Percentiles rank a stretch among this genome's conserved stretches.
Evolutionary conservation across 2,888 invertebrate genomes (phyloP).

Genomic region (Hydroisotoma schaefferi): DNA sequence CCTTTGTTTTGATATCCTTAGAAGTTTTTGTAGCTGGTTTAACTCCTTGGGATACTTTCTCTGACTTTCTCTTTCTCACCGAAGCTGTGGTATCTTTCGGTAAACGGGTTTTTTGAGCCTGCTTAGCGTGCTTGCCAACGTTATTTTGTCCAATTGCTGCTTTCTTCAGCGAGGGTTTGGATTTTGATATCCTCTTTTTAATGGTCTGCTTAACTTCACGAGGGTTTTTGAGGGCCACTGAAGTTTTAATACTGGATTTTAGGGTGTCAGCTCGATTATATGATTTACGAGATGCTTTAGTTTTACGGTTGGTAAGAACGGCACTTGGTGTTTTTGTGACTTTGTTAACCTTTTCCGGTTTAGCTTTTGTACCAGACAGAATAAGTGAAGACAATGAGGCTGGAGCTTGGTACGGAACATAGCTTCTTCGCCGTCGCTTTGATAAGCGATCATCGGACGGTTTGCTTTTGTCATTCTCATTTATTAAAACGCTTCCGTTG

Average conservation of each 20-base stretch:
- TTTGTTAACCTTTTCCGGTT: slow-evolving; percentile 12
- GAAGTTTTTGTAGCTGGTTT: background rate
- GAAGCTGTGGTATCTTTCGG: background rate
- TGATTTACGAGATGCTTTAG: no score
- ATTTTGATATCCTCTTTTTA: background rate
- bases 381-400: slow-evolving; percentile 10
- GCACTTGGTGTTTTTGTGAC: slow-evolving; percentile 6
- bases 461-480: background rate
- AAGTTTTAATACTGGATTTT: slow-evolving; percentile 6
- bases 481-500: background rate
- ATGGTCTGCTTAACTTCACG: background rate
- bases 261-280: slow-evolving; percentile 7
- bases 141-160: background rate
- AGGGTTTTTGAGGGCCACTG: background rate
- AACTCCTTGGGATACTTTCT: slow-evolving; percentile 5
- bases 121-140: no score
- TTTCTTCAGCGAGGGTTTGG: slow-evolving; percentile 1
- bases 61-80: background rate
- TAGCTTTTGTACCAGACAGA: background rate
- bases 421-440: slow-evolving; percentile 17
- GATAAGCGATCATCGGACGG: slow-evolving; percentile 12
- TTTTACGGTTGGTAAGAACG: background rate
- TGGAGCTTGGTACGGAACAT: slow-evolving; percentile 30
- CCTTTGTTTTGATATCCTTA: background rate
- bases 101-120: no score